Evolutionary conservation across 2,113 vertebrate genomes (phyloP), one percentile per base, ranked within the genome.

Genomic region (Brachypteracias leptosomus): DNA sequence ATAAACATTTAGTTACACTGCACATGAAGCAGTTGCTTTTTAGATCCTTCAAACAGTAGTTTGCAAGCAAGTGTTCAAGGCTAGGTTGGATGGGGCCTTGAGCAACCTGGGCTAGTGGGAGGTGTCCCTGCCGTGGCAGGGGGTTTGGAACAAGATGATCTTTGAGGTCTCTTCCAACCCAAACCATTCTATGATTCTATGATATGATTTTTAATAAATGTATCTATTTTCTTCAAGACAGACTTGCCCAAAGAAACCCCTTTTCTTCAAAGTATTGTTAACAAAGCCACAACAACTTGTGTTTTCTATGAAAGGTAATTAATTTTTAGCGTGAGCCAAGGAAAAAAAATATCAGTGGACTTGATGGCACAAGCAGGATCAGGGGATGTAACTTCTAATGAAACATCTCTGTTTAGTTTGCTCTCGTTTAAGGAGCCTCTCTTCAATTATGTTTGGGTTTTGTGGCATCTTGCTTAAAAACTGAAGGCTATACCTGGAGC

Each of bases 381-480:
- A 57, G 78, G 85, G 59, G 28, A 42, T 77, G 36, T 61, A 85
- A 76, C 67, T 91, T 94, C 70, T 77, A 71, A 72, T 13, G n/a
- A 90, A 86, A 71, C 72, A 62, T 83, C 52, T 84, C 78, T 55
- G 71, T 77, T 94, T 88, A 36, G 63, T 92, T 66, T 85, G 38
- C 29, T 91, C 40, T 94, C 49, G 8, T 61, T 72, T 83, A 81
- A 79, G 82, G 66, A 94, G n/a, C 40, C 62, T 70, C n/a, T 95
- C 40, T 61, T 81, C 75, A 82, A 9, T 91, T 42, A 35, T 31
- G 22, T 93, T 90, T 96, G 70, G 16, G 16, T 80, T 85, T 44
- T 66, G 47, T 87, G 73, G 63, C 84, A 94, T 92, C 88, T 91
- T 78, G 44, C 67, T 82, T 88, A 42, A 79, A 71, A 88, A 54